Conservation (phyloP, 2,797 vertebrate species). For the Xiphorhynchus erythropygius region DNA sequence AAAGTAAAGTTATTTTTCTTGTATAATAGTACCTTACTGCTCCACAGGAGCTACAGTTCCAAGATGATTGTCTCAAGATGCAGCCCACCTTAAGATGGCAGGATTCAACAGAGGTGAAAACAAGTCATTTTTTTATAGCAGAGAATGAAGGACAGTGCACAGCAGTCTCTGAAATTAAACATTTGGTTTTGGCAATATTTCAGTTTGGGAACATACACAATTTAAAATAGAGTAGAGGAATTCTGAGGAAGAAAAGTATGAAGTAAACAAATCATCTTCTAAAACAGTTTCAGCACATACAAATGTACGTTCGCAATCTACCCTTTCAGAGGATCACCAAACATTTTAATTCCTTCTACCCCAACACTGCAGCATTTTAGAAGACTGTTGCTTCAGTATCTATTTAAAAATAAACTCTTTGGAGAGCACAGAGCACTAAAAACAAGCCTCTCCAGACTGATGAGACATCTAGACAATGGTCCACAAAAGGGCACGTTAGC, state of each 20-base stretch:
- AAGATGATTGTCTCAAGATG: neutral
- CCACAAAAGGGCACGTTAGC: slow-evolving; percentile 23
- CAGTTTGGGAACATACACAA: neutral
- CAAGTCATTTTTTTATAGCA: neutral
- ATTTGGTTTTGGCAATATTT: neutral
- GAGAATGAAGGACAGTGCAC: neutral
- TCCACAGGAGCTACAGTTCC: neutral
- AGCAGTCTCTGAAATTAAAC: neutral
- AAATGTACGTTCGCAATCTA: neutral
- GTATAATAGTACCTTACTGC: neutral
- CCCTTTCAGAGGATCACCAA: neutral
- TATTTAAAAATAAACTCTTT: slow-evolving; percentile 45
- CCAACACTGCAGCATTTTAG: neutral
- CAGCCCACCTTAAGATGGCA: neutral
- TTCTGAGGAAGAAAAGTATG: neutral
- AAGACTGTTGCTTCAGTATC: slow-evolving; percentile 13
- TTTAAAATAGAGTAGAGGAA: neutral
- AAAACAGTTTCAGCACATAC: neutral
- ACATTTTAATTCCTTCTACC: neutral
- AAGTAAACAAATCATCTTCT: neutral
- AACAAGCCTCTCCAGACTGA: slow-evolving; percentile 30
- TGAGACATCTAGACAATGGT: slow-evolving; percentile 33
- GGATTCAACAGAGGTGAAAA: neutral
- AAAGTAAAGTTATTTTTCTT: neutral
- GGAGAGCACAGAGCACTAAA: neutral